Evolutionary conservation across 1,140 invertebrate species (phyloP), one percentile per base, ranked within the genome.

Genomic region (Uloborus diversus): DNA sequence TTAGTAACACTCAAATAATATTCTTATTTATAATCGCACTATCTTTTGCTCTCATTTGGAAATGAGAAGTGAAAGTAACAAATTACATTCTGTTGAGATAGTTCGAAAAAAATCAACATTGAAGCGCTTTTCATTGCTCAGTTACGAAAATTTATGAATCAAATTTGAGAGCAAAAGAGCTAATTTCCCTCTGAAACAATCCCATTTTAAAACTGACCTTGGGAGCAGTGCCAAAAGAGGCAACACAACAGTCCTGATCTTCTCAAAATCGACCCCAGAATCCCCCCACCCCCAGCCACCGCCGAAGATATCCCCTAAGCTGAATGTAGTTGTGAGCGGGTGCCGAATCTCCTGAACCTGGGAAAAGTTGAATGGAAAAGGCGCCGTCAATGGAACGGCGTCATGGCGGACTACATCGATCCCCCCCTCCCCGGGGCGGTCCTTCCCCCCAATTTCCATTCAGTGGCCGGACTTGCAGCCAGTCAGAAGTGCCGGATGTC

Each of bases 301-400:
- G 33, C 62, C 33, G 33, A 23, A 23, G 61, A 23, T 14, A 30
- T 25, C n/a, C n/a, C 4, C 17, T 4, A 32, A 23, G 61, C 3
- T 11, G 35, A 61, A 33, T 64, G 32, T 64, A 64, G 61, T 25
- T 17, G 61, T 64, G n/a, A n/a, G 25, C 47, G 65, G 65, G 65
- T 47, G 65, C 65, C 65, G 47, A 51, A 51, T 42, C 53, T 53
- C 53, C 65, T 68, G 42, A 51, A 17, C 53, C 65, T 47, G 20
- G 4, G 49, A 70, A 70, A 70, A 70, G 32, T 57, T 70, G 68
- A 70, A 70, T 70, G 68, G 68, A 68, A 30, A n/a, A 53, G 32
- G 51, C 11, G 20, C 68, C 51, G 68, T 70, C 68, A 70, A 70
- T 70, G 68, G 68, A 49, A 57, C 57, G 68, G 68, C 68, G 68